Conservation (phyloP, 2,113 vertebrate genomes). For the Pseudorectes ferrugineus region DNA sequence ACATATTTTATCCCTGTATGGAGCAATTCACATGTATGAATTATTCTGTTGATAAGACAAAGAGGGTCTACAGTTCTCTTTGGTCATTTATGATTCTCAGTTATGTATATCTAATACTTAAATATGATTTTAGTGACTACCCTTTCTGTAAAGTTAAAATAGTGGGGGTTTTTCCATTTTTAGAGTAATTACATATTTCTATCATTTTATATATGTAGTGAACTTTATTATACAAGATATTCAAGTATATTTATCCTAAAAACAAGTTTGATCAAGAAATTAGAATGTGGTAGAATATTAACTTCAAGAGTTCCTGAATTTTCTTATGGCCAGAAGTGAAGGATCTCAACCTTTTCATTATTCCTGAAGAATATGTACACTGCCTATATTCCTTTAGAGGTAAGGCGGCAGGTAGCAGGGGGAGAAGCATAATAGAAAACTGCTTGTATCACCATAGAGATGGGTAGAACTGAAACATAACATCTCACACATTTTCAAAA, state of each 20-base stretch:
- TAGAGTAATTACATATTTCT: background rate
- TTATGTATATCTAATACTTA: background rate
- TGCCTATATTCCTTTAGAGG: background rate
- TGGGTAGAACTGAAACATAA: background rate
- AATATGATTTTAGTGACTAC: background rate
- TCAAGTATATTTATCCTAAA: background rate
- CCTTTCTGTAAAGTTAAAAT: background rate
- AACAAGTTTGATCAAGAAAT: background rate
- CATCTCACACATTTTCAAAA: background rate
- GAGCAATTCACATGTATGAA: background rate
- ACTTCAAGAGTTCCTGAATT: background rate
- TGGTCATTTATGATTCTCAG: background rate
- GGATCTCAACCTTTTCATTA: background rate
- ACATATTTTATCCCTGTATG: background rate
- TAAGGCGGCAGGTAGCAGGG: accelerated
- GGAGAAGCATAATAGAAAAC: background rate
- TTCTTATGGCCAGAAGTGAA: background rate
- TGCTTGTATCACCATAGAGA: background rate
- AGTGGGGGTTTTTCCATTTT: accelerated
- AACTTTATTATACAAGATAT: background rate
- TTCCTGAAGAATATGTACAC: background rate
- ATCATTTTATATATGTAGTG: background rate
- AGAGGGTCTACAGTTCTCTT: background rate
- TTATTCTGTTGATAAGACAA: background rate
- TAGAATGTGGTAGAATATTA: background rate